A percentile compares a stretch with the other conserved stretches of the same genome.
Evolutionary conservation across 2,888 invertebrate genomes (phyloP).

Genomic region (Saturnia pavonia): DNA sequence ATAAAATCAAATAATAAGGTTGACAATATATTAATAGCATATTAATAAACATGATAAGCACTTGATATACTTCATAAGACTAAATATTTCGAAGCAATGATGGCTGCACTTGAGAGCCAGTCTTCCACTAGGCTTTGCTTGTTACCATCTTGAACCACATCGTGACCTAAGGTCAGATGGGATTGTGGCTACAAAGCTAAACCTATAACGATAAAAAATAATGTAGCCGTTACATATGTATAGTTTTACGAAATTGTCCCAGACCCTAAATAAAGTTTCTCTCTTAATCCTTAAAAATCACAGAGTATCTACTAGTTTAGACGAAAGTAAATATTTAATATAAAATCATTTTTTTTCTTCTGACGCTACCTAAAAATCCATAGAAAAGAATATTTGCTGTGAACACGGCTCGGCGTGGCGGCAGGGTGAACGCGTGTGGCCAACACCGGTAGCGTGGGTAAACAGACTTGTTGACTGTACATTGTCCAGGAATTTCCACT

Average conservation of each 20-base stretch:
- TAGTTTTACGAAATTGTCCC: no score
- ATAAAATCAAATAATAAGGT: not conserved
- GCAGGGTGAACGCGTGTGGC: conserved; percentile 62
- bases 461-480: conserved; percentile 72
- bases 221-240: no score
- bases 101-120: no score
- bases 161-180: no score
- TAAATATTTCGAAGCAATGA: no score
- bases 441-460: conserved; percentile 78
- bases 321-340: not conserved
- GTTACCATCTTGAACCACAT: no score
- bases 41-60: not conserved
- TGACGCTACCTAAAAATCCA: conserved; percentile 60
- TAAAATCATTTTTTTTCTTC: conserved; percentile 30
- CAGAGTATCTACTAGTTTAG: not conserved
- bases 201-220: no score
- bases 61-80: not conserved
- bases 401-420: conserved; percentile 47
- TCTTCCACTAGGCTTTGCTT: no score
- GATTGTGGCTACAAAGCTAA: no score
- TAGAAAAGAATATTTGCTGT: conserved; percentile 69
- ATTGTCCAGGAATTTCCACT: conserved; percentile 62
- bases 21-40: not conserved
- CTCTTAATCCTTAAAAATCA: no score
- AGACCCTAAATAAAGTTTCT: not conserved